Percentiles rank a stretch among this genome's conserved stretches.
Conservation (phyloP, 2,888 invertebrate genomes). For the Augiades crinisus region DNA sequence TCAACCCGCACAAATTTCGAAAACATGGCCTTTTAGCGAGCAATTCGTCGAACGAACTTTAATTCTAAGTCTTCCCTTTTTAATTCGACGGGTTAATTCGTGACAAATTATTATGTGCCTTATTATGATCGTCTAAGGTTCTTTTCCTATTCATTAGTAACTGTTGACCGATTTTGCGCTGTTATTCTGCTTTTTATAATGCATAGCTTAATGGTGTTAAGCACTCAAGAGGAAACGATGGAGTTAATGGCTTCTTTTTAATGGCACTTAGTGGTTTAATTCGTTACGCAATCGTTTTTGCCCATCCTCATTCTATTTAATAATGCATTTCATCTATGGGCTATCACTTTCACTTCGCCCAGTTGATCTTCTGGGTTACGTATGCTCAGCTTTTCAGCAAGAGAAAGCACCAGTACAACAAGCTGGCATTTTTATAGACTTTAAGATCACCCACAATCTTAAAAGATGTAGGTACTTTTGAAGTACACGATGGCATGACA, state of each 20-base stretch:
- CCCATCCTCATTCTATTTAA: not conserved
- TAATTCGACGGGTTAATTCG: not conserved
- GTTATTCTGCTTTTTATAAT: constrained; percentile 32
- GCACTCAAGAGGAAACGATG: constrained; percentile 30
- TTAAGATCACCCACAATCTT: no score
- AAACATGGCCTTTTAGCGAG: constrained; percentile 3
- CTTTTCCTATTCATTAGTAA: no score
- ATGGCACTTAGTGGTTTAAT: constrained; percentile 9
- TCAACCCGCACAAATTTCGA: constrained; percentile 16
- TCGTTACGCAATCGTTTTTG: not conserved
- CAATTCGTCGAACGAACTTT: constrained; percentile 12
- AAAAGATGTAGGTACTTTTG: no score
- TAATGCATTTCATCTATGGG: not conserved
- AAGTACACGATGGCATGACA: no score
- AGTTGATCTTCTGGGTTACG: no score
- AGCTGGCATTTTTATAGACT: no score
- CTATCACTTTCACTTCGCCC: no score
- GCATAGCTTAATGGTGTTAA: constrained; percentile 31
- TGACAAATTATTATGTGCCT: no score
- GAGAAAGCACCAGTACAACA: no score
- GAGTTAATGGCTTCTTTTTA: constrained; percentile 28
- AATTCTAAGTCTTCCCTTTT: constrained; percentile 11
- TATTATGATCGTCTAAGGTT: no score
- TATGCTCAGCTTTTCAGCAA: no score
- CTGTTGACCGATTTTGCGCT: constrained; percentile 24